Conservation (phyloP, 2,797 vertebrate genomes). For the Rhinophrynus dorsalis region DNA sequence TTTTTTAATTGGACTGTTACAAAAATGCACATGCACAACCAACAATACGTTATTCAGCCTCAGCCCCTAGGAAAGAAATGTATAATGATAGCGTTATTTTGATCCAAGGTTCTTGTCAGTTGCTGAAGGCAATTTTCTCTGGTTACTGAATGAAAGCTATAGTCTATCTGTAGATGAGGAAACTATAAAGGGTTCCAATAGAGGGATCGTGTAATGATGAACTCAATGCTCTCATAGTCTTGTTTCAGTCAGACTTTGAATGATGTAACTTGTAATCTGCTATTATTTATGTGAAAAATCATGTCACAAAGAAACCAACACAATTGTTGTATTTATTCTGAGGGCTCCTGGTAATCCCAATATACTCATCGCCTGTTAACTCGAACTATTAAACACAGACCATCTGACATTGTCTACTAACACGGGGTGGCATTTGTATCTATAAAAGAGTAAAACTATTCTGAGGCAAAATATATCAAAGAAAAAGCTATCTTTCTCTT, state of each 20-base stretch:
- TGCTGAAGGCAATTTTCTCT: neutral
- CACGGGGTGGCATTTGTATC: no score
- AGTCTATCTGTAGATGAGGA: neutral
- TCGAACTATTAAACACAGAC: no score
- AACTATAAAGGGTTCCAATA: neutral
- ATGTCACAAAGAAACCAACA: neutral
- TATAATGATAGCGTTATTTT: neutral
- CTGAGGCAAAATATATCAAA: no score
- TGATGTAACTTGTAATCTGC: neutral
- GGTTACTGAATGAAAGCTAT: neutral
- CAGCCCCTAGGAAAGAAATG: neutral
- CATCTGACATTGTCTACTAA: no score
- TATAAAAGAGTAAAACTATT: no score
- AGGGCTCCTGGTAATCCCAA: neutral
- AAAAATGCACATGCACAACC: neutral
- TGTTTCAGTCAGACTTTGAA: neutral
- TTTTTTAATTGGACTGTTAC: no score
- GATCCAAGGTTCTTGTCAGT: neutral
- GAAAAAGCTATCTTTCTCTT: no score
- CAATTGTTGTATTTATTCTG: no score
- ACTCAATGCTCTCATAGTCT: neutral
- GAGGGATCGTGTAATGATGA: neutral
- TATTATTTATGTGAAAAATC: no score
- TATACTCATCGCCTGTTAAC: no score
- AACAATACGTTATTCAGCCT: neutral